Evolutionary conservation across 1,140 invertebrate genomes (phyloP).

Genomic region (Lepidurus arcticus): DNA sequence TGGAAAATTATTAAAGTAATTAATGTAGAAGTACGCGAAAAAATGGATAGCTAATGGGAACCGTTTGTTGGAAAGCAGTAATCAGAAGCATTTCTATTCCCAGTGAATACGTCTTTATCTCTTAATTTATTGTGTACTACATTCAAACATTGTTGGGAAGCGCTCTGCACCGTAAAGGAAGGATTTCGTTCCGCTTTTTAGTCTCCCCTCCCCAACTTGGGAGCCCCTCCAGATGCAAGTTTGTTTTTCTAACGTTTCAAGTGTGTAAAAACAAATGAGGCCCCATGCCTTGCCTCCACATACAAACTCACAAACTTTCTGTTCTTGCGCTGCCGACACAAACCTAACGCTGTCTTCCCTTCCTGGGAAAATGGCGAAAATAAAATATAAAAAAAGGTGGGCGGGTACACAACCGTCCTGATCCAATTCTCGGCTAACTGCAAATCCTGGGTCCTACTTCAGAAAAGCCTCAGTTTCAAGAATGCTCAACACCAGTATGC

Average conservation of each 20-base stretch:
- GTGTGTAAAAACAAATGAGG: slow-evolving; percentile 22
- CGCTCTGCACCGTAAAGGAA: background rate
- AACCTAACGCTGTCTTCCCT: slow-evolving; percentile 1
- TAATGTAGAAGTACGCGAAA: background rate
- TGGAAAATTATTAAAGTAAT: background rate
- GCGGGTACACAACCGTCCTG: background rate
- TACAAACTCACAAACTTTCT: background rate
- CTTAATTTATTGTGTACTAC: slow-evolving; percentile 16
- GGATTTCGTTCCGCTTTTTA: slow-evolving; percentile 1
- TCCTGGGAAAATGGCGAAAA: background rate
- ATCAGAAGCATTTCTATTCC: background rate
- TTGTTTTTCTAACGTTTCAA: slow-evolving; percentile 1
- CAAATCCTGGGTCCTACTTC: background rate
- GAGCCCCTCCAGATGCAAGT: slow-evolving; percentile 4
- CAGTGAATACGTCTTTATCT: background rate
- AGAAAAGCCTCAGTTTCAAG: background rate
- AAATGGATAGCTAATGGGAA: background rate
- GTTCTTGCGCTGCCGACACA: slow-evolving; percentile 20
- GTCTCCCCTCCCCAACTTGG: background rate
- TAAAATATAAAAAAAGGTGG: background rate
- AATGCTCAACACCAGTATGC: slow-evolving; percentile 18
- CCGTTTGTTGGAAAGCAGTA: background rate
- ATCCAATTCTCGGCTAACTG: background rate
- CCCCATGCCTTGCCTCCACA: slow-evolving; percentile 10
- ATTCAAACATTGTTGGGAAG: background rate